phyloP scores from a whole-genome alignment of 2,888 invertebrate genomes.

The Temnothorax unifasciatus region DNA sequence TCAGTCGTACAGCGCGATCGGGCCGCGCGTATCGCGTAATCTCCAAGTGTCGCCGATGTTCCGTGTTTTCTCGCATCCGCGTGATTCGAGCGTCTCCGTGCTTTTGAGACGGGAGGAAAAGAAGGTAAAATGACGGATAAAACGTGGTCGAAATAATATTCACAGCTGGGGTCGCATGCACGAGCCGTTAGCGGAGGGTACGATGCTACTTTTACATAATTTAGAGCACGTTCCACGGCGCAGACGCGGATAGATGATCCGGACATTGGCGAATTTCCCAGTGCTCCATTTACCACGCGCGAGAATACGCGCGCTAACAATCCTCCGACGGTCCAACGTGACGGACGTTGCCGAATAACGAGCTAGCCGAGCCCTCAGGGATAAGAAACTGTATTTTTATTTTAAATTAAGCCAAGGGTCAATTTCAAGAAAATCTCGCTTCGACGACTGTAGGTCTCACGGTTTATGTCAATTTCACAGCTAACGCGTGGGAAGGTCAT shows the following conservation, averaged over 20 bases:
- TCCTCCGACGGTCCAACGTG: neutral
- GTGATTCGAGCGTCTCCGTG: too few relatives aligned
- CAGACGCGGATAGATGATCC: constrained; percentile 49
- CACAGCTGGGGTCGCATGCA: constrained; percentile 20
- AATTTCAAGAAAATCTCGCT: neutral
- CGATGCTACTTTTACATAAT: constrained; percentile 56
- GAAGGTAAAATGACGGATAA: neutral
- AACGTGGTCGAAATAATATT: neutral
- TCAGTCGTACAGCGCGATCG: neutral
- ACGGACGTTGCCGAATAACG: neutral
- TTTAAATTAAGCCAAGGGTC: neutral
- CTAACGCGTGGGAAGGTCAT: neutral
- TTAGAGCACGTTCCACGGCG: constrained; percentile 42
- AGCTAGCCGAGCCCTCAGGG: neutral
- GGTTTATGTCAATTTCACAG: neutral
- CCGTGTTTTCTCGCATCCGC: too few relatives aligned
- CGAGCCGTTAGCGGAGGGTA: constrained; percentile 6
- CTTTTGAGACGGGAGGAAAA: too few relatives aligned
- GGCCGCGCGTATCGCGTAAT: too few relatives aligned
- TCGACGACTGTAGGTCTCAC: neutral
- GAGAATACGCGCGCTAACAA: constrained; percentile 21
- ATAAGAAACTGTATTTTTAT: neutral
- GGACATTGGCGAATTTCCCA: constrained; percentile 57
- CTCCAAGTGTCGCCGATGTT: too few relatives aligned
- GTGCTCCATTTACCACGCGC: constrained; percentile 49